Evolutionary conservation across 2,113 vertebrate genomes (phyloP), one percentile per base, ranked within the genome.

Genomic region (Gila orcuttii): DNA sequence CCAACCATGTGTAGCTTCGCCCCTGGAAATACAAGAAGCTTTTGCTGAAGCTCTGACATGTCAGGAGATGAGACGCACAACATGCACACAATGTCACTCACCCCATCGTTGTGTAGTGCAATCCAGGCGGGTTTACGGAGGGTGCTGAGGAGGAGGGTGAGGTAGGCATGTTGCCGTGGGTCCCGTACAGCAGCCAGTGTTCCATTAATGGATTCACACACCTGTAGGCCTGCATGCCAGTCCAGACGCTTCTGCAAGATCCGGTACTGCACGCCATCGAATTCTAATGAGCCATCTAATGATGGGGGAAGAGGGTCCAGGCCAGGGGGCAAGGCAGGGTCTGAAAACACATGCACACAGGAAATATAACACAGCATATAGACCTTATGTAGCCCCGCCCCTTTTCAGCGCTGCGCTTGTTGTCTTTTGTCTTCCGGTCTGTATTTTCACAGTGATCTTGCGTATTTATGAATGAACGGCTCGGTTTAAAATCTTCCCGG

Each of bases 161-260:
- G 96, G 94, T 96, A 97, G 7, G 96, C 96, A 86, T 99, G 97
- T 86, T 97, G 96, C 89, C 94, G 97, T 12, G 98, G 97, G 55
- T 96, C 94, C 0, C 84, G 92, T 75, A 98, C 94, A 0, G 57
- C 91, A 21, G 93, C 96, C 90, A 99, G 92, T 66, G 94, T 97
- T 86, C 96, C 93, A 0, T 98, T 98, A 78, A 96, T 90, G 88
- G 96, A 97, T 86, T 97, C 96, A 0, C 98, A 99, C 82, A 99
- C 92, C 85, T 98, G 94, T 86, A 98, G 94, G 0, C 98, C 96
- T 0, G 97, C 96, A 0, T 93, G 94, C 98, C 98, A 99, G 90
- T 96, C 95, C 87, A 99, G 95, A 0, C 94, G 95, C 89, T 97
- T 97, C 94, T 96, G 95, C 88, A 99, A 94, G 77, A 99, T 91